Evolutionary conservation across 53 echinoderm and acorn worm genomes (phyloP), one percentile per base, ranked within the genome.

Genomic region (Hippasteria phrygiana): DNA sequence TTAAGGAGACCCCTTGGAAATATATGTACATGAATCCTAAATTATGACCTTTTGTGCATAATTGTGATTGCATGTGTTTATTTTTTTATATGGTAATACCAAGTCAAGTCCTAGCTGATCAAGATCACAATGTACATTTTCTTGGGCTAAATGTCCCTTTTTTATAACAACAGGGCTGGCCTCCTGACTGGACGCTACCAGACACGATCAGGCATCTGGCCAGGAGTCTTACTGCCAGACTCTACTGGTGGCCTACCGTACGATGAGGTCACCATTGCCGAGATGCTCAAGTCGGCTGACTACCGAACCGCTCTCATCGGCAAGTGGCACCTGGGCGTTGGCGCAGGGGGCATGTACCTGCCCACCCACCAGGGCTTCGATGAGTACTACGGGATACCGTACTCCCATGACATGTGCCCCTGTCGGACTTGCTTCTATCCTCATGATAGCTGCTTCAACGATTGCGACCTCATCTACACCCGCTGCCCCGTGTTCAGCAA

Each of bases 361-460:
- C 98, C 98, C 6, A 86, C 94, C 48, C 74, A 94, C 36, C 95
- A 95, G 37, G 98, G 98, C 31, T 98, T 98, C 48, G 94, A 98
- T 33, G 91, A 96, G 73, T 98, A 94, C 62, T 92, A 90, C 53
- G 98, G 98, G 37, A 89, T 96, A 73, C 98, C 98, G 7, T 98
- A 98, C 90, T 94, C 98, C 33, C 98, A 98, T 69, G 95, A 95
- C 73, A 95, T 95, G 98, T 98, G 98, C 85, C 95, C 94, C 22
- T 98, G 98, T 71, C 28, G 43, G 74, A 39, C 78, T n/a, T 98
- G 98, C 85, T 98, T 96, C 93, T 98, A 95, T 35, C 98, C 98
- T 11, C 81, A 85, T 71, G 95, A 92, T 31, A 63, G 78, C 9
- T 97, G 97, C 64, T 93, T 89, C 51, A 91, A 88, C 69, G 33